Evolutionary conservation across 2,888 invertebrate genomes (phyloP).

Genomic region (Phaedon cochleariae): DNA sequence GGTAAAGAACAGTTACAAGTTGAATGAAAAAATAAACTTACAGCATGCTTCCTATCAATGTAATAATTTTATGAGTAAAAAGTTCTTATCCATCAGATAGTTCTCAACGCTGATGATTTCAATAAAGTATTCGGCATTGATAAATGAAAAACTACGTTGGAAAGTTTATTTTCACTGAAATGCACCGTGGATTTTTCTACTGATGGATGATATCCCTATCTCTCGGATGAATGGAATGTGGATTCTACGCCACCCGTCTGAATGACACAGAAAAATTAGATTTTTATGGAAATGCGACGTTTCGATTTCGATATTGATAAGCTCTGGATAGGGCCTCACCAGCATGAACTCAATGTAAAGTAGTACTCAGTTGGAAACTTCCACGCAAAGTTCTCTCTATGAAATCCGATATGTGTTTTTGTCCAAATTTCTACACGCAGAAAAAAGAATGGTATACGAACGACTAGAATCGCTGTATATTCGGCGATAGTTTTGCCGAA

Average conservation of each 20-base stretch:
- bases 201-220: conserved; percentile 13
- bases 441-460: too few species aligned
- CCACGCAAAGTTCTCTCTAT: background rate
- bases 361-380: background rate
- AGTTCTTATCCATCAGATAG: too few species aligned
- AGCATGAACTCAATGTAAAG: conserved; percentile 23
- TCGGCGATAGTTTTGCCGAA: too few species aligned
- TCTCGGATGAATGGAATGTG: background rate
- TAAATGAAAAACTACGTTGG: too few species aligned
- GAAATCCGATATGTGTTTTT: background rate
- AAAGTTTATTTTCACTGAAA: background rate
- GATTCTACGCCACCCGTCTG: conserved; percentile 1
- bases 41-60: too few species aligned
- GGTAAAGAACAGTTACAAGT: too few species aligned
- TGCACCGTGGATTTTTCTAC: background rate
- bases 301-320: conserved; percentile 22
- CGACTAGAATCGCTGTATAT: too few species aligned
- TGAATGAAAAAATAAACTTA: too few species aligned
- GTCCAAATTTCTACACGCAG: too few species aligned
- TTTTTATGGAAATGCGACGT: conserved; percentile 28
- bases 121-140: too few species aligned
- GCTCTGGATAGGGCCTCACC: conserved; percentile 20
- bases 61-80: too few species aligned
- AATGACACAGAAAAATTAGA: conserved; percentile 28
- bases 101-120: too few species aligned